Percentiles rank a stretch among this genome's conserved stretches.
phyloP scores from a whole-genome alignment of 2,113 vertebrate species.

The Ginglymostoma cirratum region DNA sequence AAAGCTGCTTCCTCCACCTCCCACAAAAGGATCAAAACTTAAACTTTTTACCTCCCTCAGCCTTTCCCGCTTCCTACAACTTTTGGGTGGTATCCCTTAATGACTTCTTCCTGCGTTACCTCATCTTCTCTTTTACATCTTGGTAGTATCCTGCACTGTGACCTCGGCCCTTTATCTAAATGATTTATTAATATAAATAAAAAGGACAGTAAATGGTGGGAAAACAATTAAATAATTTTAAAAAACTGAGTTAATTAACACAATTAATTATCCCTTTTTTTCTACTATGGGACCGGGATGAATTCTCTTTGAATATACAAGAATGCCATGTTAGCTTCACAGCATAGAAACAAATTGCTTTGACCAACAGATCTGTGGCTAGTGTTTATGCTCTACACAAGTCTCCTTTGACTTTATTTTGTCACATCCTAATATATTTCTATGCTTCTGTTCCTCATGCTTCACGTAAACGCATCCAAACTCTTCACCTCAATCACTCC shows the following conservation, averaged over 20 bases:
- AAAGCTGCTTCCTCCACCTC: not conserved
- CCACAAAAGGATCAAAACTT: not conserved
- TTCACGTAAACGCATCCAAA: not conserved
- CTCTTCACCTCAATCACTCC: not conserved
- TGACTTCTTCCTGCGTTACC: not conserved
- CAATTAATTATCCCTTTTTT: not conserved
- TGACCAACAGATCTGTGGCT: not conserved
- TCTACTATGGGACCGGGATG: not conserved
- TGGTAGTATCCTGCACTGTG: not conserved
- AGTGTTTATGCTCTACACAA: too few species aligned
- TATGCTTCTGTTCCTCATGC: not conserved
- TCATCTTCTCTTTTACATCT: conserved; percentile 2
- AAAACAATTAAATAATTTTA: not conserved
- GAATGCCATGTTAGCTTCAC: not conserved
- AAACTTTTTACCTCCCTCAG: not conserved
- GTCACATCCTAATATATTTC: not conserved
- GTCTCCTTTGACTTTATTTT: not conserved
- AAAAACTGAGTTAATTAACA: not conserved
- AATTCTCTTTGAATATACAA: not conserved
- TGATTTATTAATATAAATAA: not conserved
- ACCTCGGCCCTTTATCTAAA: not conserved
- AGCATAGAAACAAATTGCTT: not conserved
- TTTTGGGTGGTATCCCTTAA: not conserved
- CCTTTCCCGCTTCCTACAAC: not conserved
- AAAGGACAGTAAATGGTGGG: not conserved